Evolutionary conservation across 2,113 vertebrate genomes (phyloP).

Genomic region (Coracopsis vasa): DNA sequence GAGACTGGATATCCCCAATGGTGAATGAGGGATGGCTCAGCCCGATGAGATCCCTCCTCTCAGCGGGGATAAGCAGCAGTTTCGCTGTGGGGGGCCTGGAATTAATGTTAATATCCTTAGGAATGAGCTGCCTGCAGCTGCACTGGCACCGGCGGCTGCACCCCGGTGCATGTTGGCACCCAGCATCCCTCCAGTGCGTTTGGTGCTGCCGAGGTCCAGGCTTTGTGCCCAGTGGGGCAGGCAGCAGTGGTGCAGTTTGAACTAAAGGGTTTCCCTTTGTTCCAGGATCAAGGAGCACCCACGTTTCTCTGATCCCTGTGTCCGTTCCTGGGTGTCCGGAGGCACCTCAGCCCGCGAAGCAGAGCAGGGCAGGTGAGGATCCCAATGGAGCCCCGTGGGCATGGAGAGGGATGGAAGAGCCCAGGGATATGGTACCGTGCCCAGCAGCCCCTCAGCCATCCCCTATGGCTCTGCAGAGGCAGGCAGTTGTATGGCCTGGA

Average conservation of each 20-base stretch:
- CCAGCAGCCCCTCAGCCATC: background rate
- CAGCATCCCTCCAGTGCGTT: rapidly evolving
- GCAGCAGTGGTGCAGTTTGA: background rate
- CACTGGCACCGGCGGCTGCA: rapidly evolving
- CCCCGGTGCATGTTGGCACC: rapidly evolving
- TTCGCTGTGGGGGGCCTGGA: background rate
- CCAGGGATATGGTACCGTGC: rapidly evolving
- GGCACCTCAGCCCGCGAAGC: background rate
- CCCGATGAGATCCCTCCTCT: background rate
- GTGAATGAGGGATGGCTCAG: background rate
- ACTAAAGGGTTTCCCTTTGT: background rate
- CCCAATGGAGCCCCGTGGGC: rapidly evolving
- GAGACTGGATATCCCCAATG: rapidly evolving
- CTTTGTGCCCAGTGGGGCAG: rapidly evolving
- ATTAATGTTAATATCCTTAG: rapidly evolving
- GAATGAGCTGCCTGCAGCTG: background rate
- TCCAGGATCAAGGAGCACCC: background rate
- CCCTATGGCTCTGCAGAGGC: background rate
- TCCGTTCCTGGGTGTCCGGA: background rate
- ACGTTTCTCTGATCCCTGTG: background rate
- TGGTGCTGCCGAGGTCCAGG: rapidly evolving
- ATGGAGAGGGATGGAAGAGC: background rate
- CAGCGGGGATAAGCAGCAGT: background rate
- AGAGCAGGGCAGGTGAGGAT: constrained; percentile 47
- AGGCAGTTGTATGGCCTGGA: rapidly evolving